Conservation (phyloP, 1,140 invertebrate species). For the Acromyrmex heyeri region DNA sequence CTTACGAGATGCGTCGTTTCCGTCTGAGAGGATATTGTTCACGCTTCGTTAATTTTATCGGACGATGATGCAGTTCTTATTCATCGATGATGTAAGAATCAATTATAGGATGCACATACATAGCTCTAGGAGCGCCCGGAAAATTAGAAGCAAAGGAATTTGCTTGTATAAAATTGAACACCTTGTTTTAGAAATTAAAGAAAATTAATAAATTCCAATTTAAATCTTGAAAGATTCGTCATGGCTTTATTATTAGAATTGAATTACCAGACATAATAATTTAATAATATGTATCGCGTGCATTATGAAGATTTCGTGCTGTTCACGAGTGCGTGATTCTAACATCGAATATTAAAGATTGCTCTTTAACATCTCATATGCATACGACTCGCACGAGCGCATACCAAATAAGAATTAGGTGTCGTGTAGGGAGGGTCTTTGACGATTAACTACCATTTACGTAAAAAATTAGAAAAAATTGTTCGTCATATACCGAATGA, state of each 20-base stretch:
- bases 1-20: neutral
- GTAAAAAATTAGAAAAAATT: slow-evolving; percentile 11
- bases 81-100: slow-evolving; percentile 38
- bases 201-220: neutral
- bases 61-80: neutral
- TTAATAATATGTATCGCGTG: slow-evolving; percentile 21
- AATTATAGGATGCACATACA: neutral
- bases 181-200: neutral
- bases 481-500: neutral
- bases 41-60: slow-evolving; percentile 34
- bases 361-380: slow-evolving; percentile 58
- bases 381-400: slow-evolving; percentile 19
- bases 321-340: slow-evolving; percentile 19
- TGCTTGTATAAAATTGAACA: neutral
- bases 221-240: slow-evolving; percentile 4
- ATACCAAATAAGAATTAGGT: slow-evolving; percentile 14
- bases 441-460: neutral
- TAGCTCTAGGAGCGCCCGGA: neutral
- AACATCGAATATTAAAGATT: slow-evolving; percentile 43
- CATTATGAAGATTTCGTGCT: neutral
- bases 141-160: slow-evolving; percentile 4
- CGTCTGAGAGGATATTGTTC: neutral
- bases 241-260: neutral
- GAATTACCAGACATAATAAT: neutral
- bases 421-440: neutral